Evolutionary conservation across 2,888 invertebrate species (phyloP), one percentile per base, ranked within the genome.

Genomic region (Shargacucullia verbasci): DNA sequence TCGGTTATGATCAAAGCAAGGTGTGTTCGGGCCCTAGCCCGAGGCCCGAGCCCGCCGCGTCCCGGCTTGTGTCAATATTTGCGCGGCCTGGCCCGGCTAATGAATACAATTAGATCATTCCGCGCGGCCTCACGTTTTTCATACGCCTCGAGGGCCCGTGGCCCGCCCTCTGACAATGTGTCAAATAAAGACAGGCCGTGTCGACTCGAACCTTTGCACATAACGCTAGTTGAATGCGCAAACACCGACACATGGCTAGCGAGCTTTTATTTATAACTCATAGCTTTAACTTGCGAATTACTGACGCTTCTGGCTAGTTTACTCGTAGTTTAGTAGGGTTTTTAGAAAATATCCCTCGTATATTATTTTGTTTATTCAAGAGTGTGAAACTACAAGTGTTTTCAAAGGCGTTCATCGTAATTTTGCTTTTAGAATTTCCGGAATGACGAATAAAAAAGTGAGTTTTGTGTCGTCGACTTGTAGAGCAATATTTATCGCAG

Each of bases 101-200:
- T 94, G 93, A 94, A 94, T 92, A 92, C 92, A 93, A 94, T 94
- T 93, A 93, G 93, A 94, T 94, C 93, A 93, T 94, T 94, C 93
- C 92, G 84, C 92, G 90, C 89, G 92, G 90, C 93, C 93, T 90
- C 90, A 89, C 91, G 88, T 90, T 90, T 91, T 90, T 91, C 91
- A 88, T 91, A 89, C 91, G 90, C 89, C 85, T 83, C 85, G 83
- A 73, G 82, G 84, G 81, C 59, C 76, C 81, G 83, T 80, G 82
- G 81, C 58, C 78, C 82, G 83, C 82, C 86, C 87, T 84, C 86
- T 82, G 85, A 87, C 82, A 79, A 83, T 87, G 90, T 88, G 89
- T 87, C 86, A 88, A 86, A 88, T 85, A 88, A 84, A 87, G 89
- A 87, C 76, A 60, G n/a, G 68, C 59, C 71, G 68, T 71, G 68